A percentile compares a stretch with the other conserved stretches of the same genome.
These are phyloP conservation scores for Montipora capitata DNA, from an alignment of 92 coral and sea anemone species.

Conservation along the genomic window DNA sequence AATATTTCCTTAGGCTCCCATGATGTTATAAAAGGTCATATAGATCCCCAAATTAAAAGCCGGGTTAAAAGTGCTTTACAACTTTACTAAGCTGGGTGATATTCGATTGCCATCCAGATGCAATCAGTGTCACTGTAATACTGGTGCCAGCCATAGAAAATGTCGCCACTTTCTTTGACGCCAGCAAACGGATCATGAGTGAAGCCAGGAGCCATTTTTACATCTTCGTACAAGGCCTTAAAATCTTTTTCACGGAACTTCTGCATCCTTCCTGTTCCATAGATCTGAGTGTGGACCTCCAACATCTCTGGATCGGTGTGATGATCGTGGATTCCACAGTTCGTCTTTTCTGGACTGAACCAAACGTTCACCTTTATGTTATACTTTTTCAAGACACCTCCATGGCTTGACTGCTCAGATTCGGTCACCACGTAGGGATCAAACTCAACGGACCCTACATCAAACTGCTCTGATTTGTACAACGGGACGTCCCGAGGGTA, in stretches of 20 bases:
- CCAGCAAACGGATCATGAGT: slow-evolving; percentile 84
- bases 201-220: slow-evolving; percentile 77
- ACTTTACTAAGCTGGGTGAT: slow-evolving; percentile 64
- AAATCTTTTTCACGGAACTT: slow-evolving; percentile 73
- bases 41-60: neutral
- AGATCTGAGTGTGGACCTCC: slow-evolving; percentile 80
- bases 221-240: slow-evolving; percentile 80
- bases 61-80: neutral
- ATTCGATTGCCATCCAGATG: slow-evolving; percentile 87
- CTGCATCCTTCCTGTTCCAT: slow-evolving; percentile 88
- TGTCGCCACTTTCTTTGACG: slow-evolving; percentile 62
- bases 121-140: slow-evolving; percentile 87
- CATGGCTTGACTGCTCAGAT: neutral
- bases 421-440: slow-evolving; percentile 75
- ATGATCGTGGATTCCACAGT: slow-evolving; percentile 76
- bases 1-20: neutral
- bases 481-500: slow-evolving; percentile 72
- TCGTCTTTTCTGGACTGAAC: slow-evolving; percentile 73
- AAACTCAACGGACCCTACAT: slow-evolving; percentile 77
- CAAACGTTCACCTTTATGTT: slow-evolving; percentile 82
- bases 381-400: slow-evolving; percentile 38
- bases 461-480: slow-evolving; percentile 86
- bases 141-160: slow-evolving; percentile 85
- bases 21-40: neutral
- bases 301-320: slow-evolving; percentile 81